Percentiles rank a stretch among this genome's conserved stretches.
Evolutionary conservation across 2,113 vertebrate genomes (phyloP).

Genomic region (Motacilla tschutschensis): DNA sequence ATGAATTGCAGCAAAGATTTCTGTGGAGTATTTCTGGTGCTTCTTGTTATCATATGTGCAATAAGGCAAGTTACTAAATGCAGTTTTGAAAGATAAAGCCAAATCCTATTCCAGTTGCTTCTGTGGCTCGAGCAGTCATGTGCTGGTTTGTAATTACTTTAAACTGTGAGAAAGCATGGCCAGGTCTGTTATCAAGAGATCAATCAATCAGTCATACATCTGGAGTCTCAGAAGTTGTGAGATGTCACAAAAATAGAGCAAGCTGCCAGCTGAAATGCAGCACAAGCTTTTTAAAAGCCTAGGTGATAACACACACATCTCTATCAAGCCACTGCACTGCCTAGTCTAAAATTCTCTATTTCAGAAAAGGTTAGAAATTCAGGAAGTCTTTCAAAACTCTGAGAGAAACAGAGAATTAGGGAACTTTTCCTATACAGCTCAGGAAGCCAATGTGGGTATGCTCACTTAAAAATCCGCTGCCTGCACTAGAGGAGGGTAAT

Average conservation of each 20-base stretch:
- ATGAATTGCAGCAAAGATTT: constrained; percentile 57
- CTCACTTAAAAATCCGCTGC: neutral
- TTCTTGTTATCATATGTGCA: constrained; percentile 63
- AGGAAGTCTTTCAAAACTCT: neutral
- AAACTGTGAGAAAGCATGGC: constrained; percentile 24
- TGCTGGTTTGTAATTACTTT: constrained; percentile 59
- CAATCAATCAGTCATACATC: constrained; percentile 51
- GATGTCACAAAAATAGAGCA: constrained; percentile 47
- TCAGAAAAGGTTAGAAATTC: neutral
- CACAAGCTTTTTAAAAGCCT: constrained; percentile 7
- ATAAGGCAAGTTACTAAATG: constrained; percentile 62
- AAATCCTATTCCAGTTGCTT: constrained; percentile 56
- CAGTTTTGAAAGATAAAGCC: constrained; percentile 58
- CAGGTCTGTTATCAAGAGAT: constrained; percentile 54
- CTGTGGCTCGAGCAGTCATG: constrained; percentile 44
- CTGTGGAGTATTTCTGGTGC: constrained; percentile 63
- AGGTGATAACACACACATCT: neutral
- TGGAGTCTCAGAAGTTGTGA: constrained; percentile 39
- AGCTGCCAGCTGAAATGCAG: constrained; percentile 35
- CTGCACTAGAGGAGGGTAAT: neutral
- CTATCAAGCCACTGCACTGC: neutral
- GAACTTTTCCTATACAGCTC: neutral
- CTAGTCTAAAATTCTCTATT: neutral
- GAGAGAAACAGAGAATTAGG: neutral
- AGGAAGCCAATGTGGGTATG: neutral